Evolutionary conservation across 2,888 invertebrate genomes (phyloP), one percentile per base, ranked within the genome.

Genomic region (Caenorhabditis wallacei): DNA sequence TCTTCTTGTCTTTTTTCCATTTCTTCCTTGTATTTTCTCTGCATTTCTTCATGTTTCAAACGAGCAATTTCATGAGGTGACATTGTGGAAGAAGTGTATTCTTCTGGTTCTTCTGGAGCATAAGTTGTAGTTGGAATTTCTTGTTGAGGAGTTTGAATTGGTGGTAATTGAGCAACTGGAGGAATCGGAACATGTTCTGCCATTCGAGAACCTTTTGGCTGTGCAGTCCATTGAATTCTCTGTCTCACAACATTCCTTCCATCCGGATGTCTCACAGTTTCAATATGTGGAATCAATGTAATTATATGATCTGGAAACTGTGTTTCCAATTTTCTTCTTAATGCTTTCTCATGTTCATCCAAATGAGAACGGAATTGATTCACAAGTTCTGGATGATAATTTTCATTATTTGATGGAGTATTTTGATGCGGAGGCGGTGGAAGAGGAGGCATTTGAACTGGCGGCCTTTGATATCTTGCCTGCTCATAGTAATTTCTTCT

Each of bases 201-300:
- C 7, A 46, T 22, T 5, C 48, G 13, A 4, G 70, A 26, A 53
- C 48, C 48, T 63, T 82, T 82, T 5, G 78, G 79, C 54, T 79
- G 74, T 20, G 83, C 83, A 11, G 83, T 83, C 83, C 83, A 83
- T 35, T 83, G 75, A n/a, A 83, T 83, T 54, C 80, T 64, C 30
- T 83, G 83, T 53, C 75, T 24, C 0, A 83, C 75, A 18, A 80
- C 64, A 48, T 68, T 78, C 24, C 80, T 43, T 35, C 83, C 83
- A 71, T 83, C 83, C 3, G 83, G 80, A 61, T 79, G 54, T 70
- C 75, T 64, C 5, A 80, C 66, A 1, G 83, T 83, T 48, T 83
- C 83, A 70, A 80, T 80, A 16, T 83, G 80, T 20, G 83, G 83
- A 7, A 75, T 80, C 54, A 83, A 53, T 26, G 80, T 75, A n/a